A percentile compares a stretch with the other conserved stretches of the same genome.
phyloP scores from a whole-genome alignment of 2,888 invertebrate genomes.

The Leptura quadrifasciata region DNA sequence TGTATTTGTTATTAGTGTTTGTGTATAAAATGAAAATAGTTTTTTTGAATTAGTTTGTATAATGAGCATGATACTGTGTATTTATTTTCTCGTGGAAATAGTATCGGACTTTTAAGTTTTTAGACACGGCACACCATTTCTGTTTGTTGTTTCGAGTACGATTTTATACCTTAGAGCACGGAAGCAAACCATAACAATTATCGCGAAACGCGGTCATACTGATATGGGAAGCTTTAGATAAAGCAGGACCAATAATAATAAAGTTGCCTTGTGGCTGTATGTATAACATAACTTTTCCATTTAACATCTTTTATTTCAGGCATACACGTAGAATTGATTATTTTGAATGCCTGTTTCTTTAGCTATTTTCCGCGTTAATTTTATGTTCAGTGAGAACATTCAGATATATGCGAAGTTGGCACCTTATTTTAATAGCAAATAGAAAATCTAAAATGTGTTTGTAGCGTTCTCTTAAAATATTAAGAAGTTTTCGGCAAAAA shows the following conservation, averaged over 20 bases:
- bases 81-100: background rate
- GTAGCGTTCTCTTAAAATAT: too few relatives aligned
- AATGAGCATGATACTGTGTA: background rate
- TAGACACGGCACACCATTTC: conserved; percentile 22
- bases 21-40: background rate
- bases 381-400: too few relatives aligned
- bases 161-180: conserved; percentile 26
- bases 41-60: background rate
- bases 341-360: too few relatives aligned
- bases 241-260: conserved; percentile 23
- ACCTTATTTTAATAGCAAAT: too few relatives aligned
- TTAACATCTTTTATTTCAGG: background rate
- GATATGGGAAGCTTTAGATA: conserved; percentile 36
- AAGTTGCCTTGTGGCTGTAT: conserved; percentile 19
- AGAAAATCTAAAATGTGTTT: too few relatives aligned
- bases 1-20: conserved; percentile 3
- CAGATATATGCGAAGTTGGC: too few relatives aligned
- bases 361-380: too few relatives aligned
- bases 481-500: too few relatives aligned
- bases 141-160: conserved; percentile 2
- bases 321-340: background rate
- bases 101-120: conserved; percentile 13
- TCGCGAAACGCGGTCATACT: conserved; percentile 28
- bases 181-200: conserved; percentile 33
- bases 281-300: conserved; percentile 20